A percentile compares a stretch with the other conserved stretches of the same genome.
Evolutionary conservation across 37 sponge, comb jelly and placozoan species (phyloP).

Genomic region (Halichondria panicea): DNA sequence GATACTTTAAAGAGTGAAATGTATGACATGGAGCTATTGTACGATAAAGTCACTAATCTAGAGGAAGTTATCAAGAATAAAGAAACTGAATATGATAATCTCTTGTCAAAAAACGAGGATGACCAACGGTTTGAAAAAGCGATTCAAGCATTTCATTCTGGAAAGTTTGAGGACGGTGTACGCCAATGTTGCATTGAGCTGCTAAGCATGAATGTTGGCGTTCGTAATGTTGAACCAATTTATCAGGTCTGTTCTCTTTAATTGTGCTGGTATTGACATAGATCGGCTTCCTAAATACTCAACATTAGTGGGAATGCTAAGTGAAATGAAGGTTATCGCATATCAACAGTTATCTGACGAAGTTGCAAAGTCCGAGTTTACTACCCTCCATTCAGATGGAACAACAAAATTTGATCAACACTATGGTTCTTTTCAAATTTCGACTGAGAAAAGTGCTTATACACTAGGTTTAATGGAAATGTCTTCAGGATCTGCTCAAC

Average conservation of each 20-base stretch:
- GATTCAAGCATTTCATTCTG: background rate
- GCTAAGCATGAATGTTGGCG: slow-evolving; percentile 10
- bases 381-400: slow-evolving; percentile 17
- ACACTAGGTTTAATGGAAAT: slow-evolving; percentile 34
- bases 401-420: slow-evolving; percentile 50
- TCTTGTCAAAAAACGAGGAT: background rate
- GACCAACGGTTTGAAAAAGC: background rate
- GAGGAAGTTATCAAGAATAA: background rate
- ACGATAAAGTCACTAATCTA: background rate
- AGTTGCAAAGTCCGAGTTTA: background rate
- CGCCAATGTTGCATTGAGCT: slow-evolving; percentile 22
- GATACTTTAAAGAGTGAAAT: background rate
- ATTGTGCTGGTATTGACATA: background rate
- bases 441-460: slow-evolving; percentile 14
- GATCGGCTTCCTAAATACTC: background rate
- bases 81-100: slow-evolving; percentile 2
- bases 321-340: slow-evolving; percentile 10
- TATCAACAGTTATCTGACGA: slow-evolving; percentile 18
- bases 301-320: slow-evolving; percentile 1
- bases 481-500: slow-evolving; percentile 24
- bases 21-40: background rate
- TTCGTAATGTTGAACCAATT: slow-evolving; percentile 8
- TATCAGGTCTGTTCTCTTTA: slow-evolving; percentile 4
- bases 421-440: slow-evolving; percentile 41
- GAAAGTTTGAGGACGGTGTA: slow-evolving; percentile 10